A percentile compares a stretch with the other conserved stretches of the same genome.
Conservation (phyloP, 2,888 invertebrate genomes). For the Euzophera pinguis region DNA sequence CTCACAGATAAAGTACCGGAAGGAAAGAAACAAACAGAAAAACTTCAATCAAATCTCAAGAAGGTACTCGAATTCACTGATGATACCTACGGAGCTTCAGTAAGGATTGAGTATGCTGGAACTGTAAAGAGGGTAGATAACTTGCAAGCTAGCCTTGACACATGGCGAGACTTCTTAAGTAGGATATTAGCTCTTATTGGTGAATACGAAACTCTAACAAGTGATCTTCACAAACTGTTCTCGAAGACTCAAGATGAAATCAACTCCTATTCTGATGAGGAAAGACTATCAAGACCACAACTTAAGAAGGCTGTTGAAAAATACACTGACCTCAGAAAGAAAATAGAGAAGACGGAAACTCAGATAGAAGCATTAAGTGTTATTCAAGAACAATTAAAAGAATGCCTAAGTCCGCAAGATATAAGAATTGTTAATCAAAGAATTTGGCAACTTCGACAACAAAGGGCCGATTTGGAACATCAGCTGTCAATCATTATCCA, state of each 20-base stretch:
- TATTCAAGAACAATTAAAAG: constrained; percentile 90
- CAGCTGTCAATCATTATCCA: constrained; percentile 86
- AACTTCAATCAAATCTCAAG: constrained; percentile 83
- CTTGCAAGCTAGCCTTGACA: constrained; percentile 88
- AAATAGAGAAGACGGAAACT: constrained; percentile 77
- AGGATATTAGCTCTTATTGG: constrained; percentile 83
- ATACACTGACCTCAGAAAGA: constrained; percentile 80
- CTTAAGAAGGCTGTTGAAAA: constrained; percentile 83
- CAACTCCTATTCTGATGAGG: constrained; percentile 75
- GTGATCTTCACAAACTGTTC: constrained; percentile 81
- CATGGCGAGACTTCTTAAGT: constrained; percentile 88
- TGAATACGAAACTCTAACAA: constrained; percentile 82
- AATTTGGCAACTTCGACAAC: constrained; percentile 88
- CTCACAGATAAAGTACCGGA: constrained; percentile 84
- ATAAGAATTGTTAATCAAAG: constrained; percentile 89
- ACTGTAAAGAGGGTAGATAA: constrained; percentile 88
- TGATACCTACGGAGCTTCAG: constrained; percentile 87
- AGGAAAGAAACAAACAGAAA: constrained; percentile 83
- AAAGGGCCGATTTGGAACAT: constrained; percentile 89
- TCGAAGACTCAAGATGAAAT: constrained; percentile 82
- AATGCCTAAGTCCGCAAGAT: constrained; percentile 90
- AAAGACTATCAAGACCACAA: constrained; percentile 80
- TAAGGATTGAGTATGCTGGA: constrained; percentile 90
- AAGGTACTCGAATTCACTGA: constrained; percentile 85
- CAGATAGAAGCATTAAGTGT: constrained; percentile 86